Base-by-base conservation (phyloP, 2,888 invertebrate genomes). In the Tetragonula carbonaria region DNA sequence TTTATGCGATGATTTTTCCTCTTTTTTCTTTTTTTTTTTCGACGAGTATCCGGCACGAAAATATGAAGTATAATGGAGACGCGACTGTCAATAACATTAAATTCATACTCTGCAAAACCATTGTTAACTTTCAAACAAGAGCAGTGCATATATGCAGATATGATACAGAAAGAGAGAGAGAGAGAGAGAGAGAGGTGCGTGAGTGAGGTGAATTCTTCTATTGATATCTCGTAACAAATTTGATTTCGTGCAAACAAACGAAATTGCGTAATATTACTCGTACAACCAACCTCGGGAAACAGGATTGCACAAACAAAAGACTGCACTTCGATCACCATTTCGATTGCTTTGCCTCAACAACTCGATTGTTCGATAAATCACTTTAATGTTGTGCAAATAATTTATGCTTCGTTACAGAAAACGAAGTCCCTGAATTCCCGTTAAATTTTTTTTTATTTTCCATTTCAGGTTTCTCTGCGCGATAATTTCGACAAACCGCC, bases 221-320 rank as follows among this genome's bases (percentile, higher is more conserved):
- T 67, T 53, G 53, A 53, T 70, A 70, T 21, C 28, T 67, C 18
- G 28, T 53, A 70, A 70, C 70, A 53, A 70, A 70, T 70, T 70
- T 70, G 53, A 70, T 70, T 70, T 70, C 18, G 21, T 4, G 53
- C 21, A 21, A 53, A 70, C 70, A 70, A 70, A 28, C 28, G 21
- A 28, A 70, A n/a, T 53, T 53, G 53, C 23, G 72, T 45, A 59
- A 72, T 59, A 72, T 23, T 59, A 72, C 38, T 72, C 72, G 45
- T 59, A 45, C 45, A 45, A 67, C 67, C 45, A 67, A 45, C 50
- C 8, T 67, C 67, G 18, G 23, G 4, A 55, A 51, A 71, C 14
- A 55, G 21, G 1, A 71, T 28, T 38, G 16, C 8, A 38, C 33
- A n/a, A 57, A 71, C 55, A 55, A 55, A 71, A 55, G 33, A 16